These are phyloP conservation scores for Iselma pallidipennis DNA, from an alignment of 2,888 invertebrate genomes.

Conservation along the genomic window DNA sequence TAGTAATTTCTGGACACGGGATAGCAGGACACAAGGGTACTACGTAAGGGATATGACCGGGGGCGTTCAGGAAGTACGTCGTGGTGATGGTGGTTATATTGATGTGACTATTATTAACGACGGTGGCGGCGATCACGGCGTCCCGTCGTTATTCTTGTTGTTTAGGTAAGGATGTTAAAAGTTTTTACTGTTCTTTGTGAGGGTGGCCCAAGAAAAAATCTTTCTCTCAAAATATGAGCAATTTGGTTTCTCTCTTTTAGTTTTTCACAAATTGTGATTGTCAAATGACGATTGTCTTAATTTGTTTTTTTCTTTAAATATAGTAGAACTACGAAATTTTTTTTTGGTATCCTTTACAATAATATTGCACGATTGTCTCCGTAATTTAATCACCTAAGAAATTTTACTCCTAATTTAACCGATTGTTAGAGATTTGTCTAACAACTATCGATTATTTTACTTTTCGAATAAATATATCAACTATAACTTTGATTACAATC, in stretches of 20 bases:
- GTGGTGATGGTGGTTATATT: conserved; percentile 44
- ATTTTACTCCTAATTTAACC: background rate
- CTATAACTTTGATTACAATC: conserved; percentile 35
- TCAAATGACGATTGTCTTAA: conserved; percentile 30
- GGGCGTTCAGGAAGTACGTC: conserved; percentile 58
- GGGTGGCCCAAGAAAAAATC: too few relatives aligned
- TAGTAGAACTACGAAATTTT: too few relatives aligned
- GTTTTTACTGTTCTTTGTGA: too few relatives aligned
- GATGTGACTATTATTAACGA: conserved; percentile 10
- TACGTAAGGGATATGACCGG: conserved; percentile 57
- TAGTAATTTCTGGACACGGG: conserved; percentile 52
- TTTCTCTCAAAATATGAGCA: conserved; percentile 16
- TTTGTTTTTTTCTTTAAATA: conserved; percentile 31
- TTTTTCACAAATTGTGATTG: conserved; percentile 22
- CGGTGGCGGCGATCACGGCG: conserved; percentile 1
- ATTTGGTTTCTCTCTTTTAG: conserved; percentile 28
- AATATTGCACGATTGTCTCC: conserved; percentile 53
- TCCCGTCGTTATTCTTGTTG: background rate
- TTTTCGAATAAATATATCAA: conserved; percentile 32
- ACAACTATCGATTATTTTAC: conserved; percentile 3
- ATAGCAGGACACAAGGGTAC: conserved; percentile 55
- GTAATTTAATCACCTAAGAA: conserved; percentile 16
- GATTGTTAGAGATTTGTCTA: too few relatives aligned
- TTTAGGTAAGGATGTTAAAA: too few relatives aligned
- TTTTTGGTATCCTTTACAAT: conserved; percentile 44